These are phyloP conservation scores for Drosophila sechellia DNA, from an alignment of 1,140 invertebrate species.

Conservation along the genomic window DNA sequence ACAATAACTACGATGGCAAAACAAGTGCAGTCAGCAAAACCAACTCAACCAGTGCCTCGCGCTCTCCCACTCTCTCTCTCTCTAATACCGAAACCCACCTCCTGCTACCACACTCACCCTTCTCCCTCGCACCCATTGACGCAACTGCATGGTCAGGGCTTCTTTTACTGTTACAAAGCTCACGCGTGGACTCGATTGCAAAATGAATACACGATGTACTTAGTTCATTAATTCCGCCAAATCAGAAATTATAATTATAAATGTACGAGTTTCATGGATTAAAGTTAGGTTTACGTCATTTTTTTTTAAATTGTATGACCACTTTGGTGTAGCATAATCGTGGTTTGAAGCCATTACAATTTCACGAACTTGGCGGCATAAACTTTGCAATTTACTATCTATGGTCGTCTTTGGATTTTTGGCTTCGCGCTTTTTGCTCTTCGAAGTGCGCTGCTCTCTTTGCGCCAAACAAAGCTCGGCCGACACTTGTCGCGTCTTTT, in stretches of 20 bases:
- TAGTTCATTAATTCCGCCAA: neutral
- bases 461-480: slow-evolving; percentile 51
- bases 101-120: neutral
- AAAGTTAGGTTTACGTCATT: no score
- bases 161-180: slow-evolving; percentile 36
- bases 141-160: slow-evolving; percentile 59
- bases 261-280: neutral
- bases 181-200: neutral
- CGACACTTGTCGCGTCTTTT: slow-evolving; percentile 60
- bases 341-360: no score
- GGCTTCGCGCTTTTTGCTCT: slow-evolving; percentile 36
- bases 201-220: neutral
- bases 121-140: slow-evolving; percentile 29
- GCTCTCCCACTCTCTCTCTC: slow-evolving; percentile 11
- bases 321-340: no score
- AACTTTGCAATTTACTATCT: slow-evolving; percentile 7
- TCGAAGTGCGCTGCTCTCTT: slow-evolving; percentile 36
- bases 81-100: neutral
- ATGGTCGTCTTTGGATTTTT: slow-evolving; percentile 34
- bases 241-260: neutral
- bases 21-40: slow-evolving; percentile 69
- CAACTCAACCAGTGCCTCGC: slow-evolving; percentile 66
- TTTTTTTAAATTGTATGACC: no score
- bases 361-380: neutral
- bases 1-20: slow-evolving; percentile 51